A percentile compares a stretch with the other conserved stretches of the same genome.
Evolutionary conservation across 1,140 invertebrate species (phyloP).

Genomic region (Drosophila oshimai): DNA sequence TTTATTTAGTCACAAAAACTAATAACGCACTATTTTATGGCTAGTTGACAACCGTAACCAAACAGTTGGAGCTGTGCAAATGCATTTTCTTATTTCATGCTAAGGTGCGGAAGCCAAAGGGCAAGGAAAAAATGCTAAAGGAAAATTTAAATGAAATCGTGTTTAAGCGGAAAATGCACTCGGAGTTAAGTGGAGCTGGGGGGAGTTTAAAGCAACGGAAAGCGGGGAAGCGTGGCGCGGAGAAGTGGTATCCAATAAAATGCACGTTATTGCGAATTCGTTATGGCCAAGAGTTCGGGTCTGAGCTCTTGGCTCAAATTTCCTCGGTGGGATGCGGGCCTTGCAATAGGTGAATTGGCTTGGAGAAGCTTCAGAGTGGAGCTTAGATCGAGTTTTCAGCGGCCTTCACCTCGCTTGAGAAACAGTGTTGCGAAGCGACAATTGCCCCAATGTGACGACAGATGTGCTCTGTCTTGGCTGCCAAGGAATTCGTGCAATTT

Average conservation of each 20-base stretch:
- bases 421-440: conserved; percentile 19
- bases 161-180: conserved; percentile 75
- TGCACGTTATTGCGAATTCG: conserved; percentile 74
- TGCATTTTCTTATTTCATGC: conserved; percentile 54
- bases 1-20: not conserved
- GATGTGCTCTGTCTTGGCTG: conserved; percentile 42
- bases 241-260: conserved; percentile 61
- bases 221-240: not conserved
- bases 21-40: conserved; percentile 16
- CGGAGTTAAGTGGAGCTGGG: conserved; percentile 35
- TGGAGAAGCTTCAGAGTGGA: not conserved
- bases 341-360: conserved; percentile 48
- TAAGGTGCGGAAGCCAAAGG: conserved; percentile 44
- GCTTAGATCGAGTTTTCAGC: conserved; percentile 27
- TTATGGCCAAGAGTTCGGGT: conserved; percentile 51
- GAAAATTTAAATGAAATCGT: conserved; percentile 76
- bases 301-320: conserved; percentile 14
- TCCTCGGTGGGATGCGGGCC: conserved; percentile 24
- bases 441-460: conserved; percentile 57
- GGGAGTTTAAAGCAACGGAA: not conserved
- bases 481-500: conserved; percentile 74
- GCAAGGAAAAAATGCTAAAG: conserved; percentile 49
- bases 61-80: conserved; percentile 46
- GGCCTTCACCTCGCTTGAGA: conserved; percentile 42
- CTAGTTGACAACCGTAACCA: conserved; percentile 36